phyloP scores from a whole-genome alignment of 2,113 vertebrate species.

The Xenopus tropicalis region DNA sequence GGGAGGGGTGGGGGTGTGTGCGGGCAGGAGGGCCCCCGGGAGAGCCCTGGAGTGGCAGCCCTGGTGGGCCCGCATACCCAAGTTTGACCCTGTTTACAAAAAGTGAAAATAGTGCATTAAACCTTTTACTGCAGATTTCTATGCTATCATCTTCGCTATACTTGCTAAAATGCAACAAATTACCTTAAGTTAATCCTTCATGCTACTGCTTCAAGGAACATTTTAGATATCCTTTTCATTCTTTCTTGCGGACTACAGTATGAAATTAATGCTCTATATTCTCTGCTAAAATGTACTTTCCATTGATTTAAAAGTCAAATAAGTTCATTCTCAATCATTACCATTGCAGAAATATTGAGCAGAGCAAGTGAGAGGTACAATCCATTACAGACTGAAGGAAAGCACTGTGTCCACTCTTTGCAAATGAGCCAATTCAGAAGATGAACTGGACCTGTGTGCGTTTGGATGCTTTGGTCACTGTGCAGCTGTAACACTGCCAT shows the following conservation, averaged over 20 bases:
- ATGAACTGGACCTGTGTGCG: constrained; percentile 5
- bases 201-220: not conserved
- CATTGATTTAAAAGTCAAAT: not conserved
- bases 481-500: constrained; percentile 30
- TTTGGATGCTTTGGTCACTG: constrained; percentile 17
- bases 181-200: not conserved
- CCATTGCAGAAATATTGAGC: not conserved
- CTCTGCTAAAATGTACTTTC: not conserved
- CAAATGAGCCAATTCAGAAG: constrained; percentile 7
- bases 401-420: not conserved
- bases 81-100: too few relatives aligned
- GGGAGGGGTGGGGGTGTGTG: too few relatives aligned
- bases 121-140: not conserved
- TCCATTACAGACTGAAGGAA: not conserved
- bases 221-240: not conserved
- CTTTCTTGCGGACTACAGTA: not conserved
- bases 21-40: too few relatives aligned
- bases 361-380: not conserved
- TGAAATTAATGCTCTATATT: constrained; percentile 3
- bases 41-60: too few relatives aligned
- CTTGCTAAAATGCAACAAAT: not conserved
- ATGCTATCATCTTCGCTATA: not conserved
- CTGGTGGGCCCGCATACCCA: too few relatives aligned
- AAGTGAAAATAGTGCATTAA: not conserved
- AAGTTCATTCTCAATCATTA: constrained; percentile 5